Evolutionary conservation across 2,888 invertebrate species (phyloP).

Genomic region (Drosophila atripex): DNA sequence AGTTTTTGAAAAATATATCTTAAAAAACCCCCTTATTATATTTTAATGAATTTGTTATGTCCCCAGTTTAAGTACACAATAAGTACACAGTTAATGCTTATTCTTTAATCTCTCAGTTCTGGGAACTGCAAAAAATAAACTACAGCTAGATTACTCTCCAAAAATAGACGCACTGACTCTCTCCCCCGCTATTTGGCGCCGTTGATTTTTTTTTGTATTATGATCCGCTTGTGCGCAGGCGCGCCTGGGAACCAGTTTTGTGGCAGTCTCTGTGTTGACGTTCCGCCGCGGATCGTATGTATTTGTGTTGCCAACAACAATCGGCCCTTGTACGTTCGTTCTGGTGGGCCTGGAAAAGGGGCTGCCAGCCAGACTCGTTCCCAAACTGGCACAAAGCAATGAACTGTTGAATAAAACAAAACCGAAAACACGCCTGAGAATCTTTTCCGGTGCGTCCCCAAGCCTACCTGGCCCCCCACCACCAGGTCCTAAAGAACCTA

Average conservation of each 20-base stretch:
- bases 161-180: conserved; percentile 43
- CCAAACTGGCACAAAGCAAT: conserved; percentile 76
- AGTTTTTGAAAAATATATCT: neutral
- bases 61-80: conserved; percentile 2
- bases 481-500: neutral
- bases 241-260: conserved; percentile 69
- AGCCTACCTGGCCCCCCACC: neutral
- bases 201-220: conserved; percentile 5
- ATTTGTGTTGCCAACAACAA: conserved; percentile 52
- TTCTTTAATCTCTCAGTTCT: conserved; percentile 43
- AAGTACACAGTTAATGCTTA: conserved; percentile 15
- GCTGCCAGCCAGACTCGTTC: conserved; percentile 63
- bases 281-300: conserved; percentile 15
- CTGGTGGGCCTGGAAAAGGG: conserved; percentile 56
- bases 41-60: neutral
- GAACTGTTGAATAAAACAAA: conserved; percentile 68
- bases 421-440: conserved; percentile 66
- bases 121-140: conserved; percentile 47
- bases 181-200: conserved; percentile 50
- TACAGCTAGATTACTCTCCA: conserved; percentile 27
- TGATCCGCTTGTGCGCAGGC: conserved; percentile 34
- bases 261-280: conserved; percentile 18
- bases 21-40: neutral
- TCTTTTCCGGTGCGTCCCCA: conserved; percentile 65
- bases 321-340: conserved; percentile 43